Evolutionary conservation across 2,113 vertebrate species (phyloP).

Genomic region (Isurus oxyrinchus): DNA sequence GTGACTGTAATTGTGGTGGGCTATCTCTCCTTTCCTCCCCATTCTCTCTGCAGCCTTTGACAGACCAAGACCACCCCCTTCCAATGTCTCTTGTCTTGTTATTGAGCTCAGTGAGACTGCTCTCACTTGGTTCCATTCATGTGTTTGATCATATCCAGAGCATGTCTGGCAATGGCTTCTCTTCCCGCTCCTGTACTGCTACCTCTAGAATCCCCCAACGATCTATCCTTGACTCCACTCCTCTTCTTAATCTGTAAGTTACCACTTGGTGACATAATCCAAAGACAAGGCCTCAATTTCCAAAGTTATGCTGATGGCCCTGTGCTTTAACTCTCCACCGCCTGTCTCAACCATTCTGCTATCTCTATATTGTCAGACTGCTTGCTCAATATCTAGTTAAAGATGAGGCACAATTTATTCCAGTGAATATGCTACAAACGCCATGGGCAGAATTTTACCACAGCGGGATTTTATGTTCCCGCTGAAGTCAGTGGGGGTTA

Average conservation of each 20-base stretch:
- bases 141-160: neutral
- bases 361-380: neutral
- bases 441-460: too few species aligned
- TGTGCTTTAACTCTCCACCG: neutral
- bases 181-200: too few species aligned
- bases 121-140: neutral
- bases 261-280: neutral
- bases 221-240: neutral
- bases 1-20: neutral
- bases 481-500: too few species aligned
- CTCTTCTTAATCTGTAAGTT: neutral
- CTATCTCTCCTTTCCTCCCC: neutral
- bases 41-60: neutral
- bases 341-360: neutral
- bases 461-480: too few species aligned
- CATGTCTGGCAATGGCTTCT: neutral
- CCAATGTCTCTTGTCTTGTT: neutral
- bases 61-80: neutral
- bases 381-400: too few species aligned
- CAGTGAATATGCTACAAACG: too few species aligned
- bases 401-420: too few species aligned
- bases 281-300: neutral
- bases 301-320: neutral
- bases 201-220: neutral
- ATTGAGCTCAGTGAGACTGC: neutral